Percentiles rank a stretch among this genome's conserved stretches.
These are phyloP conservation scores for Brachionus angularis DNA, from an alignment of 1,140 invertebrate genomes.

Conservation along the genomic window DNA sequence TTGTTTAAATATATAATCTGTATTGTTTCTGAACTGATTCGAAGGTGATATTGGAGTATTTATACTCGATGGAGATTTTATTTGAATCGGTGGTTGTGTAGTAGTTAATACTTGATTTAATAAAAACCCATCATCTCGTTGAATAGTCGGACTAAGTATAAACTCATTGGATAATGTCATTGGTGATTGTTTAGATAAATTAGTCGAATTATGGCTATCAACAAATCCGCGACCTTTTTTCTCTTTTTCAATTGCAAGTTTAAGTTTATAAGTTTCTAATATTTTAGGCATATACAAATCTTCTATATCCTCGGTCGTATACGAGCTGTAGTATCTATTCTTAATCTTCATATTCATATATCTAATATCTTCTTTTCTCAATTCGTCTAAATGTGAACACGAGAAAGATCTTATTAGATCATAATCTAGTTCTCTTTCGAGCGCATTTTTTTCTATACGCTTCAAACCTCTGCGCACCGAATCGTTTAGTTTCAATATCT, in stretches of 20 bases:
- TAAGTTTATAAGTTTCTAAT: slow-evolving; percentile 37
- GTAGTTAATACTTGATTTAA: slow-evolving; percentile 3
- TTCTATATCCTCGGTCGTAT: slow-evolving; percentile 15
- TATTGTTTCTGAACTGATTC: background rate
- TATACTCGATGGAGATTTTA: background rate
- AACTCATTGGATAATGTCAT: background rate
- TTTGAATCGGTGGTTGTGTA: background rate
- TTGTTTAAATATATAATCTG: slow-evolving; percentile 29
- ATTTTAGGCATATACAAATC: slow-evolving; percentile 29
- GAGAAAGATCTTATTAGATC: slow-evolving; percentile 38
- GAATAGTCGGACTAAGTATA: background rate
- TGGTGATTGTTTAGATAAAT: background rate
- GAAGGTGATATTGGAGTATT: background rate
- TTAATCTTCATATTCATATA: slow-evolving; percentile 22
- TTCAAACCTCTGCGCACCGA: background rate
- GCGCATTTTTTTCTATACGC: slow-evolving; percentile 11
- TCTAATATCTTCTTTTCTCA: slow-evolving; percentile 40
- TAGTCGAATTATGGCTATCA: background rate
- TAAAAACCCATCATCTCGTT: background rate
- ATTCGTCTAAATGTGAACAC: slow-evolving; percentile 10
- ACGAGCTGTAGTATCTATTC: background rate
- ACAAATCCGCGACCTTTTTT: background rate
- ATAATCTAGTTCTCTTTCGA: slow-evolving; percentile 30
- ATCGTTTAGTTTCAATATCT: slow-evolving; percentile 2
- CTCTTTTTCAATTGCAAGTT: slow-evolving; percentile 19